Percentiles rank a stretch among this genome's conserved stretches.
Evolutionary conservation across 2,113 vertebrate species (phyloP).

Genomic region (Oryctolagus cuniculus): DNA sequence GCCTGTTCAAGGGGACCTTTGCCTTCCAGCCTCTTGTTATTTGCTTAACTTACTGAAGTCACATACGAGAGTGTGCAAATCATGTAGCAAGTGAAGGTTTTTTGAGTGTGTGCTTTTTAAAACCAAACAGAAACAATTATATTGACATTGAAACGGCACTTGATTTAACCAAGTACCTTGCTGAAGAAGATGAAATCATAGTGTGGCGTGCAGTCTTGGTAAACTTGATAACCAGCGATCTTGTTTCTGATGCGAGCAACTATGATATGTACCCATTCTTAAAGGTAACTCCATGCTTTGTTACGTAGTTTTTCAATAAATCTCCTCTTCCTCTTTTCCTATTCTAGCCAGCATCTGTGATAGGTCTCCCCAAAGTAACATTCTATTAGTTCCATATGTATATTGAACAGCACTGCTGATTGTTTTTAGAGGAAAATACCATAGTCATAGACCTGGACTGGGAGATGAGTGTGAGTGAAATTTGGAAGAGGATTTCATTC

Average conservation of each 20-base stretch:
- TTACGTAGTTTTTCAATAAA: conserved; percentile 36
- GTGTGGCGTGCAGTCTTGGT: conserved; percentile 86
- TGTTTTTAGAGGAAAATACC: not conserved
- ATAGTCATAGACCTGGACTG: conserved; percentile 9
- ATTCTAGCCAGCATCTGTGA: not conserved
- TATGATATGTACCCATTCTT: conserved; percentile 86
- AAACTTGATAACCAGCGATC: conserved; percentile 77
- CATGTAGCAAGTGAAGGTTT: conserved; percentile 54
- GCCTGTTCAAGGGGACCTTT: not conserved
- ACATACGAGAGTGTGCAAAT: conserved; percentile 9
- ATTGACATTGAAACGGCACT: conserved; percentile 87
- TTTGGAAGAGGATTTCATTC: not conserved
- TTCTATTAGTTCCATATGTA: not conserved
- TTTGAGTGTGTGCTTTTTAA: conserved; percentile 71
- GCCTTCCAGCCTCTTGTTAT: not conserved
- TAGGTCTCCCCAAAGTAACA: conserved; percentile 11
- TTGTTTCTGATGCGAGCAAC: conserved; percentile 80
- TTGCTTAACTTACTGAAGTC: not conserved
- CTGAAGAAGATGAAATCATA: conserved; percentile 87
- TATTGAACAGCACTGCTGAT: too few relatives aligned
- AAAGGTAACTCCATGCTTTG: conserved; percentile 87
- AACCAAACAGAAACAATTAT: conserved; percentile 86
- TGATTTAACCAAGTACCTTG: conserved; percentile 90
- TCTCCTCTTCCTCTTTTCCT: conserved; percentile 9
- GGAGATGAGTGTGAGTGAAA: not conserved